Base-by-base conservation (phyloP, 2,797 vertebrate species). In the Danio jaintianensis region DNA sequence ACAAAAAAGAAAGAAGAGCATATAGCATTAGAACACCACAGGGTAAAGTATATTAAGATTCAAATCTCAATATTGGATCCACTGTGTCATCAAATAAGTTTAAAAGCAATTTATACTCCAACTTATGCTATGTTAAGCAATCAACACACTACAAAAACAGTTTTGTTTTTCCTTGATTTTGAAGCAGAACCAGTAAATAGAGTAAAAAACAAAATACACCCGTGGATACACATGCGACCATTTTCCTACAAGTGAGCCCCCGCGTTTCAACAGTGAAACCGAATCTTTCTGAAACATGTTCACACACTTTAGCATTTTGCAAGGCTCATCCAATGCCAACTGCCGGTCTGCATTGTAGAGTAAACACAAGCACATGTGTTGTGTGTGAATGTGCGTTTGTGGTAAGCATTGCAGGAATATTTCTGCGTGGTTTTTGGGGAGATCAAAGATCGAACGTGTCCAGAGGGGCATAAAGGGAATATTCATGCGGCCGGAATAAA, bases 331-430 rank as follows among this genome's bases (percentile, higher is more conserved):
- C 40, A 20, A 66, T 58, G 52, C 75, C 75, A 78, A 70, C 53
- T 61, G 52, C 5, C 15, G 7, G 20, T 4, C 52, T 68, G 55
- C 8, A 56, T 67, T 78, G 74, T 56, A 75, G 72, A 22, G 77
- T 86, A 86, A 86, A 86, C 59, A 78, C 73, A 82, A 55, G 38
- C 82, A 78, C 50, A 84, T 78, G 80, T 78, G 62, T 74, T 82
- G 85, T 70, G 64, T 82, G 61, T 77, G 58, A 71, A 70, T 82
- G 77, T 71, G 82, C 45, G 81, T 82, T 70, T 84, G 82, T 48
- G 80, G 80, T 82, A 69, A 64, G 53, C 81, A 85, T 85, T 69
- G 85, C 81, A 81, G 66, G 74, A 83, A 85, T 85, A 82, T 80
- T 85, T 86, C 63, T 62, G 53, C 73, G 75, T 79, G 83, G 81